Percentiles rank a stretch among this genome's conserved stretches.
Evolutionary conservation across 1,140 invertebrate genomes (phyloP).

Genomic region (Musca vetustissima): DNA sequence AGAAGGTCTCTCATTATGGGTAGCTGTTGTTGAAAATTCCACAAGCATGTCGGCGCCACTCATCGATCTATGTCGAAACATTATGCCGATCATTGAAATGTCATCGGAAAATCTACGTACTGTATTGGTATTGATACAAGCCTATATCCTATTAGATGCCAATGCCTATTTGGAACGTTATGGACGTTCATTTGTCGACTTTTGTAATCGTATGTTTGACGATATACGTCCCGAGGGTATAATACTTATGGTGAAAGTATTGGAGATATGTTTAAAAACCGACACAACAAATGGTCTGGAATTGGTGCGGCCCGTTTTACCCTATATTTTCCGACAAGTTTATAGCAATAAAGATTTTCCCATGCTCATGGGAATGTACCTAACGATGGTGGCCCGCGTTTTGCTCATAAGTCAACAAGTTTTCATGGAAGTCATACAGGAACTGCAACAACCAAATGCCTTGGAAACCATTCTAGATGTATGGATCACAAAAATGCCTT

Average conservation of each 20-base stretch:
- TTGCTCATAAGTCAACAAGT: conserved; percentile 73
- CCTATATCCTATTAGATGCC: conserved; percentile 81
- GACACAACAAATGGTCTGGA: conserved; percentile 65
- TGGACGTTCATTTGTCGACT: conserved; percentile 67
- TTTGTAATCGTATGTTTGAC: conserved; percentile 69
- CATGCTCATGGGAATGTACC: conserved; percentile 73
- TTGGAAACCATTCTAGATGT: conserved; percentile 71
- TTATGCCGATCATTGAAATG: conserved; percentile 76
- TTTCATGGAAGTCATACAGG: conserved; percentile 67
- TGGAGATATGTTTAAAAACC: conserved; percentile 71
- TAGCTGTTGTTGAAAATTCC: conserved; percentile 77
- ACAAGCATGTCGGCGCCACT: conserved; percentile 64
- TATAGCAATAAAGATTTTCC: conserved; percentile 69
- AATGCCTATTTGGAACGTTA: conserved; percentile 75
- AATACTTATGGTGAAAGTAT: conserved; percentile 70
- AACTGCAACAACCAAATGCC: conserved; percentile 62
- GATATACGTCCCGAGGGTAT: conserved; percentile 82
- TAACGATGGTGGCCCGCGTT: conserved; percentile 76
- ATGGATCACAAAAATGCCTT: conserved; percentile 79
- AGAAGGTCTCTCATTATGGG: conserved; percentile 90
- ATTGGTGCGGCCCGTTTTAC: conserved; percentile 67
- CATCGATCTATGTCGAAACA: conserved; percentile 74
- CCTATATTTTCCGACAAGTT: conserved; percentile 66
- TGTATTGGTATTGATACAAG: conserved; percentile 78
- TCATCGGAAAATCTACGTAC: conserved; percentile 78